Conservation (phyloP, 2,113 vertebrate genomes). For the Lepisosteus osseus region DNA sequence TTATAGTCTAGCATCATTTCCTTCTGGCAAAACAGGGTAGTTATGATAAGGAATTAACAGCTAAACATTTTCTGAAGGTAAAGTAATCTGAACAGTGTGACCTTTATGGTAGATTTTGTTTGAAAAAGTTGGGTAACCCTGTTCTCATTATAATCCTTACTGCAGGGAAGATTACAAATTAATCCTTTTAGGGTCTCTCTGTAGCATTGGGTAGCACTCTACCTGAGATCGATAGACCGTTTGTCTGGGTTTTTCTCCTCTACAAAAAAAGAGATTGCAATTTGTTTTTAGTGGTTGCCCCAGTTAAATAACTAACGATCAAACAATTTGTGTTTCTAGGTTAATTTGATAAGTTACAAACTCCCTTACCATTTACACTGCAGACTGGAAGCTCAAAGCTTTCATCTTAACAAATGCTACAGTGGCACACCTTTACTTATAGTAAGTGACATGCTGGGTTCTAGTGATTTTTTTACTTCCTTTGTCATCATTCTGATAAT, state of each 20-base stretch:
- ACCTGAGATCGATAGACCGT: constrained; percentile 59
- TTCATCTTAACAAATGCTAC: no score
- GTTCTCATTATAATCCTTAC: constrained; percentile 54
- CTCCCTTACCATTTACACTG: constrained; percentile 36
- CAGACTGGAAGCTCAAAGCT: constrained; percentile 5
- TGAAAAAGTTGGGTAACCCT: constrained; percentile 42
- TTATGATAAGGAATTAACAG: constrained; percentile 1
- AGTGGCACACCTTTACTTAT: background rate
- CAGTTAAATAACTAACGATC: constrained; percentile 66
- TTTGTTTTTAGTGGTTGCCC: constrained; percentile 50
- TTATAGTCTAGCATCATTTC: background rate
- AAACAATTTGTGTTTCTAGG: constrained; percentile 43
- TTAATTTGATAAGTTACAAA: constrained; percentile 63
- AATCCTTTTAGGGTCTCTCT: constrained; percentile 50
- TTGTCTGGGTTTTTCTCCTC: background rate
- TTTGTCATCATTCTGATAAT: no score
- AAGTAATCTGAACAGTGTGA: constrained; percentile 36
- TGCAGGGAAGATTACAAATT: constrained; percentile 55
- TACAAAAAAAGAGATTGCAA: background rate
- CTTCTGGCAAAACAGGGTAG: background rate
- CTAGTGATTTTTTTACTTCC: no score
- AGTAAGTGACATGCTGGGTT: no score
- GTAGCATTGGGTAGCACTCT: constrained; percentile 18
- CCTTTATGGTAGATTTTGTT: constrained; percentile 38
- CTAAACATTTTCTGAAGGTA: constrained; percentile 9